A percentile compares a stretch with the other conserved stretches of the same genome.
Conservation (phyloP, 2,888 invertebrate species). For the Chromoteleia sp. region DNA sequence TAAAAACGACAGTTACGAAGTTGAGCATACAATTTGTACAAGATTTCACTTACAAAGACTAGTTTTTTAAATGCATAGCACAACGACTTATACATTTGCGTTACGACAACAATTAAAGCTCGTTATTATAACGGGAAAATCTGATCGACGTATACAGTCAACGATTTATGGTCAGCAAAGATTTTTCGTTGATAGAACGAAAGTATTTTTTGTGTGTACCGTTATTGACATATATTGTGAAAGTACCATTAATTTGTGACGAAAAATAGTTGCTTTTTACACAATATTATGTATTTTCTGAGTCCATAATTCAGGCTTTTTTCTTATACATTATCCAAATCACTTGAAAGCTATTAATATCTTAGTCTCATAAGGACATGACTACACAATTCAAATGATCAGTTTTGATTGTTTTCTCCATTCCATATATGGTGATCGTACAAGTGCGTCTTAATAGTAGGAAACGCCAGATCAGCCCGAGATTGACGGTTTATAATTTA, state of each 20-base stretch:
- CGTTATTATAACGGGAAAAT: slow-evolving; percentile 26
- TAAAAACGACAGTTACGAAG: too few species aligned
- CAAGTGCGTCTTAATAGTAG: slow-evolving; percentile 33
- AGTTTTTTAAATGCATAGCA: background rate
- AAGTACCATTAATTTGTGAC: slow-evolving; percentile 19
- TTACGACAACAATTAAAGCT: slow-evolving; percentile 15
- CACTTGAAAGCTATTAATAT: slow-evolving; percentile 28
- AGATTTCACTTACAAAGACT: too few species aligned
- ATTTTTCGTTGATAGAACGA: slow-evolving; percentile 29
- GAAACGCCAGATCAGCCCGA: slow-evolving; percentile 21
- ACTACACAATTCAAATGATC: slow-evolving; percentile 40
- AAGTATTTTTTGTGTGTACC: slow-evolving; percentile 43
- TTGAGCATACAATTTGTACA: too few species aligned
- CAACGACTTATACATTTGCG: background rate
- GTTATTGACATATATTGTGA: slow-evolving; percentile 32
- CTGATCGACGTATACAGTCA: background rate
- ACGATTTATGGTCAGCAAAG: background rate
- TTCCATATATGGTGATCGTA: slow-evolving; percentile 36
- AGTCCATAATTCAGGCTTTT: background rate
- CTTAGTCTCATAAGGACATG: slow-evolving; percentile 34
- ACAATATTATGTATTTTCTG: background rate
- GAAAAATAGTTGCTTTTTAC: slow-evolving; percentile 22
- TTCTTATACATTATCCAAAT: slow-evolving; percentile 30
- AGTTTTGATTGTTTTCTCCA: slow-evolving; percentile 46
- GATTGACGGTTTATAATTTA: slow-evolving; percentile 15